Percentiles rank a stretch among this genome's conserved stretches.
These are phyloP conservation scores for Sycophaga agraensis DNA, from an alignment of 1,140 invertebrate genomes.

Conservation along the genomic window DNA sequence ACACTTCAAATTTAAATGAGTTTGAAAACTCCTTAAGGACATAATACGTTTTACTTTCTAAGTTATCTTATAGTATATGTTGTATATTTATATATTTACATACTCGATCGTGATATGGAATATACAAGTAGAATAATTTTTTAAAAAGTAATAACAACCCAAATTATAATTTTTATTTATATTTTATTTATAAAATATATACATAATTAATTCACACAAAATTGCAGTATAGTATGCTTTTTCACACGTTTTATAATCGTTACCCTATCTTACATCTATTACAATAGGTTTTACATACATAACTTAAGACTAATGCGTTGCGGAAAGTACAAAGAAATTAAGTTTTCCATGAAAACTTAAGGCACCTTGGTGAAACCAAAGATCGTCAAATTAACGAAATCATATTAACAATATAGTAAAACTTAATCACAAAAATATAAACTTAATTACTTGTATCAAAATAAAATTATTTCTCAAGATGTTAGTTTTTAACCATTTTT, in stretches of 20 bases:
- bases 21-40: too few species aligned
- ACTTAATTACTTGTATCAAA: slow-evolving; percentile 24
- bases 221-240: slow-evolving; percentile 29
- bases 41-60: too few species aligned
- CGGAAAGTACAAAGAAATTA: slow-evolving; percentile 28
- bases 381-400: slow-evolving; percentile 21
- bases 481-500: neutral
- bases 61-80: too few species aligned
- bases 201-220: slow-evolving; percentile 28
- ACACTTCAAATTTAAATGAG: too few species aligned
- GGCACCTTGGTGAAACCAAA: slow-evolving; percentile 37
- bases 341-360: slow-evolving; percentile 17
- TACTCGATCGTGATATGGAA: too few species aligned
- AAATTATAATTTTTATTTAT: slow-evolving; percentile 21
- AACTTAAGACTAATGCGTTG: slow-evolving; percentile 25
- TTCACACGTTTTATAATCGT: slow-evolving; percentile 35
- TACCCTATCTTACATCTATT: slow-evolving; percentile 24
- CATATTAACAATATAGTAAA: slow-evolving; percentile 22
- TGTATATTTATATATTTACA: too few species aligned
- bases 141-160: too few species aligned
- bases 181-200: slow-evolving; percentile 27
- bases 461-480: slow-evolving; percentile 12
- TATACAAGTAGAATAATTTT: too few species aligned
- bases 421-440: slow-evolving; percentile 25
- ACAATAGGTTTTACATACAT: neutral